Percentiles rank a stretch among this genome's conserved stretches.
phyloP scores from a whole-genome alignment of 1,140 invertebrate species.

The Drosophila seguyi region DNA sequence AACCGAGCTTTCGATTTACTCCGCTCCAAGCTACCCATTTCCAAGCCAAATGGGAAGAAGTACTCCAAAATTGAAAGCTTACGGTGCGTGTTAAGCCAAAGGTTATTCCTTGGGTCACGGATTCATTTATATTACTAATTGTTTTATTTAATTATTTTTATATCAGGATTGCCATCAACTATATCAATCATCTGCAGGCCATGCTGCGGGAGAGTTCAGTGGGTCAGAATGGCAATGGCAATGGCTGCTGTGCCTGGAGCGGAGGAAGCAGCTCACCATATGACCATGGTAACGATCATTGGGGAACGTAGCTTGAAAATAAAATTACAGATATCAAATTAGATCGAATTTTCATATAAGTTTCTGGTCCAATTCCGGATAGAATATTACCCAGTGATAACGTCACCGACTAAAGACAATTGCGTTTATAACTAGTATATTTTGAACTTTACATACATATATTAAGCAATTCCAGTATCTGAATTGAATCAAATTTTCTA shows the following conservation, averaged over 20 bases:
- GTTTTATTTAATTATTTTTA: conserved; percentile 13
- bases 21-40: conserved; percentile 91
- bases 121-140: conserved; percentile 21
- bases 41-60: conserved; percentile 94
- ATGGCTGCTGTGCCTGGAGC: conserved; percentile 64
- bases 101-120: fast-evolving
- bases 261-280: conserved; percentile 71
- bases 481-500: neutral
- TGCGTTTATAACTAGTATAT: neutral
- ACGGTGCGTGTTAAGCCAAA: conserved; percentile 86
- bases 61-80: conserved; percentile 94
- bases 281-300: conserved; percentile 67
- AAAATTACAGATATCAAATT: neutral
- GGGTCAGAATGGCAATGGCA: conserved; percentile 51
- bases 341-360: neutral
- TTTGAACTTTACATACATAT: neutral
- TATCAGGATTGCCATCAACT: conserved; percentile 90
- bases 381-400: neutral
- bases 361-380: neutral
- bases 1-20: conserved; percentile 93
- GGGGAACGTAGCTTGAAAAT: conserved; percentile 53
- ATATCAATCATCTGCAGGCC: conserved; percentile 91
- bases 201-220: conserved; percentile 67
- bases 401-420: neutral
- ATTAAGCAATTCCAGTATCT: neutral